Base-by-base conservation (phyloP, 1,140 invertebrate species). In the Dreissena rostriformis region DNA sequence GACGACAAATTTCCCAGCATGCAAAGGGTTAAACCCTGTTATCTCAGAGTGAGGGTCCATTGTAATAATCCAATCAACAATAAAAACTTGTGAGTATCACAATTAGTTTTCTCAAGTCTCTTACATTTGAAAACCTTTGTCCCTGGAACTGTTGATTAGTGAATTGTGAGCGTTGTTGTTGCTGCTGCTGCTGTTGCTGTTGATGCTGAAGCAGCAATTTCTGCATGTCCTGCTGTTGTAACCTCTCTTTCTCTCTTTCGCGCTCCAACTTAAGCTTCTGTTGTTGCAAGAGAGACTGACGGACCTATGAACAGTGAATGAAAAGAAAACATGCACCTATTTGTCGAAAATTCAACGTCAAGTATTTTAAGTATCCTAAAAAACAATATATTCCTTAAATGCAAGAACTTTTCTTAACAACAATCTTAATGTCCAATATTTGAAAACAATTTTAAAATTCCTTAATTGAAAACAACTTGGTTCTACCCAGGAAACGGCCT, bases 211-310 rank as follows among this genome's bases (percentile, higher is more conserved):
- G 73, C 22, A 84, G 71, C 73, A 90, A 95, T 95, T 85, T 95
- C 95, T 93, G 96, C 96, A 89, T 95, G 95, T 78, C 95, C 95
- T 84, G 96, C 95, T 63, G 96, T 92, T 89, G 96, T 67, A 79
- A 70, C 19, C 71, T 86, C 14, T 86, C 86, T 74, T 90, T 90
- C 68, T 90, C 84, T 17, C 79, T 55, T 65, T 90, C 88, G 12
- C 87, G 61, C 65, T 89, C 63, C 55, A 88, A 84, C 61, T 90
- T 90, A 49, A 89, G 76, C 63, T 89, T 88, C 70, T 91, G 90
- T 57, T 91, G 89, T 17, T 89, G 87, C 6, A 91, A 84, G 17
- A 91, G 72, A 14, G 87, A 89, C 66, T 91, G 90, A 17, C 90
- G 74, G 6, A 91, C 90, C 76, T 90, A 85, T 19, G 52, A 57